phyloP scores from a whole-genome alignment of 92 coral and sea anemone species.

The Phenganax subtilis region DNA sequence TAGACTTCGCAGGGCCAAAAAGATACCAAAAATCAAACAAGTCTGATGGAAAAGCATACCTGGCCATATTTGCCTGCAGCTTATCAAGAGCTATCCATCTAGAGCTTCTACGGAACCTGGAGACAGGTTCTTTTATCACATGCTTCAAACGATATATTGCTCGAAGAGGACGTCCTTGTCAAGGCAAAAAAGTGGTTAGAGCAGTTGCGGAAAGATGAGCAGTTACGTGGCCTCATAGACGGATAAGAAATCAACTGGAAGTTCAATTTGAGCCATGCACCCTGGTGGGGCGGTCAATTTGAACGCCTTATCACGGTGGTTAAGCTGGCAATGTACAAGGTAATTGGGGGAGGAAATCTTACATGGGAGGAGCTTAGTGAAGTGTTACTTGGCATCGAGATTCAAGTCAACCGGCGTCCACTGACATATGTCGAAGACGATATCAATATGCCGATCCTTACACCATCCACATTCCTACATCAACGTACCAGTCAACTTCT shows the following conservation, averaged over 20 bases:
- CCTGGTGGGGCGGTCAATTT: slow-evolving; percentile 18
- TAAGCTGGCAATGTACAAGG: slow-evolving; percentile 18
- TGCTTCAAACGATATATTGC: slow-evolving; percentile 1
- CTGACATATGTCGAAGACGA: slow-evolving; percentile 10
- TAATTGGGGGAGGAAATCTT: background rate
- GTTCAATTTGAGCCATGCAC: slow-evolving; percentile 4
- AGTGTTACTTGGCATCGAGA: background rate
- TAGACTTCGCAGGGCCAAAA: slow-evolving; percentile 21
- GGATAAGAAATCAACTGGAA: slow-evolving; percentile 23
- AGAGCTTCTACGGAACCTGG: slow-evolving; percentile 10
- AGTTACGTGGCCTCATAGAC: background rate
- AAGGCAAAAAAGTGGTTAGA: slow-evolving; percentile 11
- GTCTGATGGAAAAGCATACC: slow-evolving; percentile 22
- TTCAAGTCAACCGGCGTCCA: slow-evolving; percentile 4
- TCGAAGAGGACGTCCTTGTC: slow-evolving; percentile 16
- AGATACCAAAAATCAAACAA: background rate
- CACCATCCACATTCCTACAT: slow-evolving; percentile 23
- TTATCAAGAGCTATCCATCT: slow-evolving; percentile 5
- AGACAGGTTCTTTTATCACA: slow-evolving; percentile 5
- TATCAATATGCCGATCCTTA: slow-evolving; percentile 3
- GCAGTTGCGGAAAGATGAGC: slow-evolving; percentile 13
- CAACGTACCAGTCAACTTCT: slow-evolving; percentile 39
- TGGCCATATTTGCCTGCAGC: slow-evolving; percentile 23
- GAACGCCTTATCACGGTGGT: too few relatives aligned
- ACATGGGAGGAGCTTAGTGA: background rate